These are phyloP conservation scores for Acanthurus leucopareius DNA, from an alignment of 2,797 vertebrate species.

Conservation along the genomic window DNA sequence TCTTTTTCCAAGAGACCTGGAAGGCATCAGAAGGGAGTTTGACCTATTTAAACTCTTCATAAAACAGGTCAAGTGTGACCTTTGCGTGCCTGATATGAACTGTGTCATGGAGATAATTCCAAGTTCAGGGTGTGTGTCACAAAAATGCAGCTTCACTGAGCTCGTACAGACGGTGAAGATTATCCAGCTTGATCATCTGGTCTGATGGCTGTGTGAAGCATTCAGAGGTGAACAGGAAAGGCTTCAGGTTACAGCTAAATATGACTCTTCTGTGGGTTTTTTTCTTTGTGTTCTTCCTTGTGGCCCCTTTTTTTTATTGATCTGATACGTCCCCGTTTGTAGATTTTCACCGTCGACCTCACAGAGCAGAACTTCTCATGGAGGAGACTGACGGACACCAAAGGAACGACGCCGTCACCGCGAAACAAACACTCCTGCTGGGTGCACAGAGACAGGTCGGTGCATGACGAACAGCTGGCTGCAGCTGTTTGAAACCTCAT, in stretches of 20 bases:
- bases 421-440: constrained; percentile 96
- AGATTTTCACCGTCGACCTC: constrained; percentile 94
- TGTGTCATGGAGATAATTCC: background rate
- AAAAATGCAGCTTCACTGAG: constrained; percentile 2
- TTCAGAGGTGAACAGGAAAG: too few relatives aligned
- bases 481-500: background rate
- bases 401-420: constrained; percentile 91
- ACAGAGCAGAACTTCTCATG: constrained; percentile 85
- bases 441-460: constrained; percentile 89
- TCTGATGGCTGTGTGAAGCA: background rate
- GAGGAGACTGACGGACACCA: constrained; percentile 87
- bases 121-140: background rate
- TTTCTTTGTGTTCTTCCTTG: too few relatives aligned
- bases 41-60: too few relatives aligned
- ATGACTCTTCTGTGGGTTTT: too few relatives aligned
- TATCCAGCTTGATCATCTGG: background rate
- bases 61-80: too few relatives aligned
- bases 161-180: constrained; percentile 13
- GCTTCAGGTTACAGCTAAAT: too few relatives aligned
- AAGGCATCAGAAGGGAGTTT: too few relatives aligned
- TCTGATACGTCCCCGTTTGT: constrained; percentile 8
- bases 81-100: background rate
- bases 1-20: too few relatives aligned
- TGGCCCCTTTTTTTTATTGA: background rate
- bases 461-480: background rate